These are phyloP conservation scores for Parotia lawesii DNA, from an alignment of 2,113 vertebrate genomes.

Conservation along the genomic window DNA sequence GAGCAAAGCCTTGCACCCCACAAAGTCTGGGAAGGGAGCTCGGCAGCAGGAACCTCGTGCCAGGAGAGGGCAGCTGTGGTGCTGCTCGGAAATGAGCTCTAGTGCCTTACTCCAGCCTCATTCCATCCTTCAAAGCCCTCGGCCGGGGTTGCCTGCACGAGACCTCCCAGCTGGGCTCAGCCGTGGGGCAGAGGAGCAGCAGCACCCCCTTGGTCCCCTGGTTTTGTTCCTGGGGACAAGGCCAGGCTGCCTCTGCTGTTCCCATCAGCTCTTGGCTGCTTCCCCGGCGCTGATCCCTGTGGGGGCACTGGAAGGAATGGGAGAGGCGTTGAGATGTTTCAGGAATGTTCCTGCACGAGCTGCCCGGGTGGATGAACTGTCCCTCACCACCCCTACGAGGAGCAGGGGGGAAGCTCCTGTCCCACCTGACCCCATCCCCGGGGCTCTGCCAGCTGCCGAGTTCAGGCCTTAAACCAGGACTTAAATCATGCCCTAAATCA, in stretches of 20 bases:
- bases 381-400: fast-evolving
- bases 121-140: background rate
- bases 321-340: background rate
- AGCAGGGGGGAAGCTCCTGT: fast-evolving
- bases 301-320: fast-evolving
- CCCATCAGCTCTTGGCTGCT: background rate
- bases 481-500: too few relatives aligned
- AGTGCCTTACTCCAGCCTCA: background rate
- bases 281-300: fast-evolving
- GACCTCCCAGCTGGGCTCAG: fast-evolving
- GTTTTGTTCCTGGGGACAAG: fast-evolving
- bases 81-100: background rate
- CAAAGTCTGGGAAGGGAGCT: fast-evolving
- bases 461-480: too few relatives aligned
- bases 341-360: background rate
- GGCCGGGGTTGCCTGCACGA: fast-evolving
- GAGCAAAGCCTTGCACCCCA: background rate
- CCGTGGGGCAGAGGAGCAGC: background rate
- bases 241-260: background rate
- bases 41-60: fast-evolving
- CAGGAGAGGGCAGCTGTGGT: background rate
- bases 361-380: fast-evolving
- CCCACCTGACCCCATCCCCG: fast-evolving
- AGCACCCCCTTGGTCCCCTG: fast-evolving
- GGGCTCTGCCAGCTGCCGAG: background rate